phyloP scores from a whole-genome alignment of 1,140 invertebrate species.

The Dolichoris vasculosae region DNA sequence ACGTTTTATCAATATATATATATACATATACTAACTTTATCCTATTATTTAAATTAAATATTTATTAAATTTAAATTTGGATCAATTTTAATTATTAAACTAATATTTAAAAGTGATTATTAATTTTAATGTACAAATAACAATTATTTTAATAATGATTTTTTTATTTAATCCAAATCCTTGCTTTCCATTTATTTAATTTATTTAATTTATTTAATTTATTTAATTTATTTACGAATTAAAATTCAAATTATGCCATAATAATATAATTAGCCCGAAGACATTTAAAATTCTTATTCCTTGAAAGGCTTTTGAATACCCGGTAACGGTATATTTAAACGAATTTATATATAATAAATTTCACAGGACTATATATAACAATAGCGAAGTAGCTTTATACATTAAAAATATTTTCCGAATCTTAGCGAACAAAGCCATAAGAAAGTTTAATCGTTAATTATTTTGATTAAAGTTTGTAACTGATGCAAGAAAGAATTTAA shows the following conservation, averaged over 20 bases:
- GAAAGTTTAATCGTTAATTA: conserved; percentile 32
- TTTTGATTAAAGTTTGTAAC: conserved; percentile 14
- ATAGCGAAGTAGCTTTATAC: background rate
- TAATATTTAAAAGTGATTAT: too few relatives aligned
- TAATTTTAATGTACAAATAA: too few relatives aligned
- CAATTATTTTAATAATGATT: too few relatives aligned
- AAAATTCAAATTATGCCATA: background rate
- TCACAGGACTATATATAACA: background rate
- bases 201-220: too few relatives aligned
- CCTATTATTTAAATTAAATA: background rate
- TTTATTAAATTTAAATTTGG: background rate
- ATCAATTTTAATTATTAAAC: too few relatives aligned
- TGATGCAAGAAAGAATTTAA: conserved; percentile 12
- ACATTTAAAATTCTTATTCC: too few relatives aligned
- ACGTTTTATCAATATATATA: background rate
- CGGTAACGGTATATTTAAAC: background rate
- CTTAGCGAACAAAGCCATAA: background rate
- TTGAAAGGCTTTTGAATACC: background rate
- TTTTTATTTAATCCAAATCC: background rate
- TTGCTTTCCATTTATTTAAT: background rate
- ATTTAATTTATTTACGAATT: too few relatives aligned
- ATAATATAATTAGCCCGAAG: background rate
- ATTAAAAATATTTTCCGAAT: conserved; percentile 5
- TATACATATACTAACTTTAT: background rate
- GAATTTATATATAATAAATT: background rate